Base-by-base conservation (phyloP, 1,140 invertebrate genomes). In the Drosophila parvula region DNA sequence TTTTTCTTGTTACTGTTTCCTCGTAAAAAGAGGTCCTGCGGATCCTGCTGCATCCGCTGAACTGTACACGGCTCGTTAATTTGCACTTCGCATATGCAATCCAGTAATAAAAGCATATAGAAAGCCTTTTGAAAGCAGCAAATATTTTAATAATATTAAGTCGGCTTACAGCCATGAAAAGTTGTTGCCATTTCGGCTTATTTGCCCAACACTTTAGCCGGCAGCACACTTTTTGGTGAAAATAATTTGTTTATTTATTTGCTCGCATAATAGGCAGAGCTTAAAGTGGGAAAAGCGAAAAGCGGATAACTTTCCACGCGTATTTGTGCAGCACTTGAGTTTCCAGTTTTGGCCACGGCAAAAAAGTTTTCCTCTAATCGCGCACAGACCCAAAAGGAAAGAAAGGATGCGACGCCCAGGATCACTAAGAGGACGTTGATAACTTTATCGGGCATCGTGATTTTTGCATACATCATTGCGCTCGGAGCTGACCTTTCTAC, bases 381-480 rank as follows among this genome's bases (percentile, higher is more conserved):
- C 14, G 5, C n/a, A 30, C 30, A 8, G 5, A 0, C 30, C 7
- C 0, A 30, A 30, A 8, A 30, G 30, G 10, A 32, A 36, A 43
- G 41, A 55, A 75, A 44, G 62, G 30, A 53, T n/a, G 30, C 28
- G 36, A 28, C 36, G 16, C 10, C 6, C 0, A 36, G 45, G 14
- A 64, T 14, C 12, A 5, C 45, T 36, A 28, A 36, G n/a, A 18
- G 18, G 22, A 32, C 43, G 47, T 73, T 85, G 78, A 81, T 78
- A 85, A 81, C 82, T 86, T 86, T 81, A 85, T 85, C 78, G 80
- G 77, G 64, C 68, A 77, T 70, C 63, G 47, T 71, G n/a, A 86
- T 81, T 86, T 81, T 81, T 86, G 82, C 81, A 85, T 85, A 81
- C 81, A 74, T 81, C 81, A 65, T 59, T 71, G 78, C 51, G 57